Evolutionary conservation across 2,113 vertebrate species (phyloP).

Genomic region (Hippocampus barbouri): DNA sequence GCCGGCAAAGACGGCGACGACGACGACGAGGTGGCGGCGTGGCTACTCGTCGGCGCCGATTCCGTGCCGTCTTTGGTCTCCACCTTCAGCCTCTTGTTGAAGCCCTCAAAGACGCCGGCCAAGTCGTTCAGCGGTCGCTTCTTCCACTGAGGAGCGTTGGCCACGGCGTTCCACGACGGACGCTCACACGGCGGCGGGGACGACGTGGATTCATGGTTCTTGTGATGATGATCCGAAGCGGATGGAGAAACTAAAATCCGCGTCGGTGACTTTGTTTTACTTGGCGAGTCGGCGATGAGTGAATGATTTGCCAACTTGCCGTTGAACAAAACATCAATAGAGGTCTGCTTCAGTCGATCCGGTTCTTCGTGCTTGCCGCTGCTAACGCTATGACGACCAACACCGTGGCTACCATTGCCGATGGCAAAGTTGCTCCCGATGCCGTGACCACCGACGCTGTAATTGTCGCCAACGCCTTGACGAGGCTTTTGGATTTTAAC

Average conservation of each 20-base stretch:
- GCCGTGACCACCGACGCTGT: not conserved
- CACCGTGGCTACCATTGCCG: not conserved
- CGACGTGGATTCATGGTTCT: not conserved
- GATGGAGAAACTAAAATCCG: not conserved
- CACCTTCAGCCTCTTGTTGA: conserved; percentile 40
- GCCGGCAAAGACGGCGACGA: conserved; percentile 16
- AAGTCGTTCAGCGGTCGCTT: conserved; percentile 61
- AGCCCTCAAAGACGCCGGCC: conserved; percentile 56
- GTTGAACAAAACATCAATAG: conserved; percentile 58
- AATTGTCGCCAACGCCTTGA: not conserved
- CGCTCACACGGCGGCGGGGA: not conserved
- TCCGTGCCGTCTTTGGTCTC: conserved; percentile 18
- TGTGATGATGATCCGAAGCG: no score
- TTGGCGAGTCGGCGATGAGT: conserved; percentile 1
- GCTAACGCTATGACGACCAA: not conserved
- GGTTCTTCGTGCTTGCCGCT: not conserved
- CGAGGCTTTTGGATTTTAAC: conserved; percentile 58
- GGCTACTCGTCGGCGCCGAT: conserved; percentile 19
- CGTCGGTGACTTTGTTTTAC: not conserved
- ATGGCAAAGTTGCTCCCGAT: not conserved
- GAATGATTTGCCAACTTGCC: conserved; percentile 1
- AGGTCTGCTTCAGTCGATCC: conserved; percentile 44
- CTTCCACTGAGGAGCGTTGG: conserved; percentile 30
- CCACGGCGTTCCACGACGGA: not conserved
- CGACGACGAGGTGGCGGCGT: not conserved